Conservation (phyloP, 64 coral and sea anemone species). For the Exaiptasia diaphana region DNA sequence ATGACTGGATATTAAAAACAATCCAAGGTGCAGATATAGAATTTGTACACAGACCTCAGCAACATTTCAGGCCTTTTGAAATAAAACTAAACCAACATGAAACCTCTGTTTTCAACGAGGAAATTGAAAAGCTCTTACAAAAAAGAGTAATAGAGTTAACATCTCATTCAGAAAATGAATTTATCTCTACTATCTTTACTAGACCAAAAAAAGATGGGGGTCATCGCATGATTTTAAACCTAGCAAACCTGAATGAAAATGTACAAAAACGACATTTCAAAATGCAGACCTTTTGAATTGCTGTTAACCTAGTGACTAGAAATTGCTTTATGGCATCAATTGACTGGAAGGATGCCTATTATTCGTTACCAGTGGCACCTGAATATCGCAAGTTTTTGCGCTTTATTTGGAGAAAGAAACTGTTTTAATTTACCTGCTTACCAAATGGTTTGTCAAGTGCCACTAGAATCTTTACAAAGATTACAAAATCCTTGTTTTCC, state of each 20-base stretch:
- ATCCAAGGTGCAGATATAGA: background rate
- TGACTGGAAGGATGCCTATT: slow-evolving; percentile 20
- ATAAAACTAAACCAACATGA: background rate
- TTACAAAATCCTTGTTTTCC: slow-evolving; percentile 49
- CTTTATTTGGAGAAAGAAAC: background rate
- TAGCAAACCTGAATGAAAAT: background rate
- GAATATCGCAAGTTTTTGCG: background rate
- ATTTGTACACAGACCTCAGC: background rate
- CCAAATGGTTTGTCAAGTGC: background rate
- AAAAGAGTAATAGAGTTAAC: slow-evolving; percentile 31
- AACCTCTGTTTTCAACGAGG: slow-evolving; percentile 25
- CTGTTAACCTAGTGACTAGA: slow-evolving; percentile 10
- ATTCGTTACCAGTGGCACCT: background rate
- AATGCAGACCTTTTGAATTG: slow-evolving; percentile 49
- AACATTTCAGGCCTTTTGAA: background rate
- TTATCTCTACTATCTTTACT: slow-evolving; percentile 31
- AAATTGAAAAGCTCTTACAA: slow-evolving; percentile 23
- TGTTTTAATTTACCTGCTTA: background rate
- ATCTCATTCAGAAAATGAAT: background rate
- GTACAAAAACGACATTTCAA: slow-evolving; percentile 41
- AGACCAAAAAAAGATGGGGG: slow-evolving; percentile 20
- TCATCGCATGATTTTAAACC: background rate
- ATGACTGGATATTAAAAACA: background rate
- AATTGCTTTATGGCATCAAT: slow-evolving; percentile 37
- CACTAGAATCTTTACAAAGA: slow-evolving; percentile 30